A percentile compares a stretch with the other conserved stretches of the same genome.
Conservation (phyloP, 2,113 vertebrate genomes). For the Pheucticus melanocephalus region DNA sequence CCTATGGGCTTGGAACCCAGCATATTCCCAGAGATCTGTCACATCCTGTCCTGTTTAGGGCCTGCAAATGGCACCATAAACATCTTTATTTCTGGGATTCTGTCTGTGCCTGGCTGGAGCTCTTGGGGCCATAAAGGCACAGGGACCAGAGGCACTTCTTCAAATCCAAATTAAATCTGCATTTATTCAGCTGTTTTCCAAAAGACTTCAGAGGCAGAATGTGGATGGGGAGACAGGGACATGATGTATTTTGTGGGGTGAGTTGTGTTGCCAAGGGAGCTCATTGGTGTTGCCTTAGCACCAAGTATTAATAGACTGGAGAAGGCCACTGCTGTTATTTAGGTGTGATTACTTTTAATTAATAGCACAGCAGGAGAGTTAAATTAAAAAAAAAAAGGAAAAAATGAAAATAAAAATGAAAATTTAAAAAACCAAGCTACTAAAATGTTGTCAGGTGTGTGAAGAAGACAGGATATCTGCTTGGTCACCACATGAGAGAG, state of each 20-base stretch:
- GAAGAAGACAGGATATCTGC: not conserved
- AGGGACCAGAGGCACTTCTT: not conserved
- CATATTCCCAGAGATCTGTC: not conserved
- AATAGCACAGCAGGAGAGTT: slow-evolving; percentile 2
- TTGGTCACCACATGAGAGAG: not conserved
- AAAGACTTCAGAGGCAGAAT: not conserved
- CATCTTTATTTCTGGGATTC: not conserved
- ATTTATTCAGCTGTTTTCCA: not conserved
- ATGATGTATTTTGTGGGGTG: not conserved
- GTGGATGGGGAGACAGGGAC: not conserved
- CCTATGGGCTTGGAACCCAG: not conserved
- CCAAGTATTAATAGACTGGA: slow-evolving; percentile 43
- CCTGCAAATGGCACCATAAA: not conserved
- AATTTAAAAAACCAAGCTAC: not conserved
- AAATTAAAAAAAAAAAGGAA: rapidly evolving
- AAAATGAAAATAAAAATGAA: not conserved
- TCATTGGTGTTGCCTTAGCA: slow-evolving; percentile 46
- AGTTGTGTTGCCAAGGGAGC: slow-evolving; percentile 39
- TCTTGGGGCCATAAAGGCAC: rapidly evolving
- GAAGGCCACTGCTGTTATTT: not conserved
- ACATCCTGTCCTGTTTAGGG: not conserved
- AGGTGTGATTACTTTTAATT: slow-evolving; percentile 24
- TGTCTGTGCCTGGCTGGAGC: not conserved
- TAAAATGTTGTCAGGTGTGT: not conserved
- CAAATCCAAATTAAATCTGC: not conserved